phyloP scores from a whole-genome alignment of 2,113 vertebrate species.

The Orycteropus afer region DNA sequence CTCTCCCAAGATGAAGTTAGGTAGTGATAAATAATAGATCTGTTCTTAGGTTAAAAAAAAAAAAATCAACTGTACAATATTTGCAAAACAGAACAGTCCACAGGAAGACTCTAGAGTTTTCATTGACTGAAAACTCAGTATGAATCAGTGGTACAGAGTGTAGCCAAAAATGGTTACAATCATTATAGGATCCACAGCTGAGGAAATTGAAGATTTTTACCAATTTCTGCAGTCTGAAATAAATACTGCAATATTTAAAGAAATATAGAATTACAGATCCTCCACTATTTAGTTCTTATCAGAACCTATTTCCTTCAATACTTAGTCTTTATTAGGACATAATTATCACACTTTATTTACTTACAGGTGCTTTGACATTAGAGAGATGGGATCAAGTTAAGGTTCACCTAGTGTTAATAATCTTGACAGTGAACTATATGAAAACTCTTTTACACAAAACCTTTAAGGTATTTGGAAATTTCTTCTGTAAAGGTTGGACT shows the following conservation, averaged over 20 bases:
- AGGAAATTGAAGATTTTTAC: no score
- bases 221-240: no score
- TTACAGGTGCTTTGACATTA: neutral
- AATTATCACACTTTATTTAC: neutral
- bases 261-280: neutral
- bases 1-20: slow-evolving; percentile 53
- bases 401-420: neutral
- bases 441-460: neutral
- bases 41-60: neutral
- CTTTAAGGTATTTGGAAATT: neutral
- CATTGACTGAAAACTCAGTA: neutral
- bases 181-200: neutral
- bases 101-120: neutral
- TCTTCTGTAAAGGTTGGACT: neutral
- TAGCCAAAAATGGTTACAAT: neutral
- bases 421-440: neutral
- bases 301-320: neutral
- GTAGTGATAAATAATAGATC: slow-evolving; percentile 20
- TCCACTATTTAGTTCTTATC: neutral
- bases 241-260: slow-evolving; percentile 29
- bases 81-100: neutral
- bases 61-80: neutral
- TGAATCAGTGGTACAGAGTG: neutral
- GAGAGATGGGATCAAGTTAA: neutral
- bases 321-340: neutral